These are phyloP conservation scores for Bradynema listronoti DNA, from an alignment of 1,140 invertebrate genomes.

Conservation along the genomic window DNA sequence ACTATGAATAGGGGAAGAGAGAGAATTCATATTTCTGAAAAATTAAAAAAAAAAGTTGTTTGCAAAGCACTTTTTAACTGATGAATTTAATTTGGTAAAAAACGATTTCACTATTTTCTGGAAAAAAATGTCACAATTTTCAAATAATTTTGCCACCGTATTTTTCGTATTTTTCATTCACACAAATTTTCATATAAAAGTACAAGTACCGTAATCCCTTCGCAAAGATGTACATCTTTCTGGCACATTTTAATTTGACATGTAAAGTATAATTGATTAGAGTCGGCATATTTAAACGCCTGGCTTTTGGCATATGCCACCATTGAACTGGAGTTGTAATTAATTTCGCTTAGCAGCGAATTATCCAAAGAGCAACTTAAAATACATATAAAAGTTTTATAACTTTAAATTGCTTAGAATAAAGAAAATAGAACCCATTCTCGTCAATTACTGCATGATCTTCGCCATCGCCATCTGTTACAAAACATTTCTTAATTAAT, in stretches of 20 bases:
- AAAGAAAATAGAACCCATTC: constrained; percentile 34
- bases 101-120: too few relatives aligned
- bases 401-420: neutral
- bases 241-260: constrained; percentile 56
- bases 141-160: too few relatives aligned
- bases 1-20: too few relatives aligned
- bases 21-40: too few relatives aligned
- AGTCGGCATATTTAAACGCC: constrained; percentile 55
- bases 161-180: too few relatives aligned
- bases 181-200: constrained; percentile 10
- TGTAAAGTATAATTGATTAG: constrained; percentile 57
- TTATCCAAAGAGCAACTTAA: constrained; percentile 49
- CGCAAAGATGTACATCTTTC: constrained; percentile 57
- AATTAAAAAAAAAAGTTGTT: too few relatives aligned
- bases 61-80: too few relatives aligned
- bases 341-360: constrained; percentile 44
- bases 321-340: constrained; percentile 47
- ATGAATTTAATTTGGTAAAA: too few relatives aligned
- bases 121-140: too few relatives aligned
- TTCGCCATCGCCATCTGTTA: constrained; percentile 57
- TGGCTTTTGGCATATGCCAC: constrained; percentile 52
- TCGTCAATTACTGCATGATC: constrained; percentile 55
- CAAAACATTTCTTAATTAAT: constrained; percentile 55
- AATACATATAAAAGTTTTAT: constrained; percentile 10
- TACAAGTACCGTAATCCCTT: constrained; percentile 50